Conservation (phyloP, 2,888 invertebrate species). For the Merodon equestris region DNA sequence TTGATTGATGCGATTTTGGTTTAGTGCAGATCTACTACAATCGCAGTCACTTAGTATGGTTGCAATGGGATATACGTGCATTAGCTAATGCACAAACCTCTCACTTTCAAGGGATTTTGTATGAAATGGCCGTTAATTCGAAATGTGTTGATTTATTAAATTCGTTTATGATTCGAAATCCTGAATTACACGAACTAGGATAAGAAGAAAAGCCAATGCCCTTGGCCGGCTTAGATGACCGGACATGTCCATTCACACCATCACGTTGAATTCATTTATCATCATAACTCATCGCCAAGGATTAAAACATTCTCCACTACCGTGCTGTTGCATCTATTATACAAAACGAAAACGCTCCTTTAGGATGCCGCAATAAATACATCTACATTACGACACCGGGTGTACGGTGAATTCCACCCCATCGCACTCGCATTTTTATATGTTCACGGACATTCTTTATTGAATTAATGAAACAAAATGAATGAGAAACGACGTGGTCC, state of each 20-base stretch:
- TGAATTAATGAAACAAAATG: conserved; percentile 72
- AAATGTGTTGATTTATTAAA: too few relatives aligned
- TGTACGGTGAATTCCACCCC: not conserved
- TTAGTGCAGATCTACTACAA: too few relatives aligned
- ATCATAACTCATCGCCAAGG: conserved; percentile 77
- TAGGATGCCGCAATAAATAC: conserved; percentile 33
- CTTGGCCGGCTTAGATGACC: conserved; percentile 18
- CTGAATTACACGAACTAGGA: too few relatives aligned
- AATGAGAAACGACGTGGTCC: conserved; percentile 61
- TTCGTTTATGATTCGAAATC: too few relatives aligned
- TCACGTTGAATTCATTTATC: conserved; percentile 77
- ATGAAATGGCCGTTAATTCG: too few relatives aligned
- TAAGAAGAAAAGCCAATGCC: conserved; percentile 20
- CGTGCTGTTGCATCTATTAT: conserved; percentile 11
- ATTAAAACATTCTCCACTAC: conserved; percentile 52
- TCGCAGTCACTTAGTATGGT: too few relatives aligned
- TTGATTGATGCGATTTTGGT: too few relatives aligned
- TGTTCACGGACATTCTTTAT: conserved; percentile 25
- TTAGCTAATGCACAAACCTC: too few relatives aligned
- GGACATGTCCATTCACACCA: conserved; percentile 68
- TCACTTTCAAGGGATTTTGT: too few relatives aligned
- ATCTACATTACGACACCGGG: conserved; percentile 26
- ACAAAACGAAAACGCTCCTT: not conserved
- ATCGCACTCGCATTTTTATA: not conserved
- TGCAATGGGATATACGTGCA: too few relatives aligned